Base-by-base conservation (phyloP, 1,140 invertebrate genomes). In the Neodiprion virginianus region DNA sequence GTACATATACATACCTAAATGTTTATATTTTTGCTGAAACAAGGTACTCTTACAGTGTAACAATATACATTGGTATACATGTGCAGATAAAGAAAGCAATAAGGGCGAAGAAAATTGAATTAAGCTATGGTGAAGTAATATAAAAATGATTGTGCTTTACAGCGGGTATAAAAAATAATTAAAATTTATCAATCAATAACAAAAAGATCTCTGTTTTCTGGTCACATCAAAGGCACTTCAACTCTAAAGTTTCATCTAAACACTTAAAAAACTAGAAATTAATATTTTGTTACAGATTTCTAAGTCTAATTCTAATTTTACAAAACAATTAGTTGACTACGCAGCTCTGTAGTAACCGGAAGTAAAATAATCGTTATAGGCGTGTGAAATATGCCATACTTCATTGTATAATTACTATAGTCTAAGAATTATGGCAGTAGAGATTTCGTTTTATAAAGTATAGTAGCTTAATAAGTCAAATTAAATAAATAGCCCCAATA, bases 401-500 rank as follows among this genome's bases (percentile, higher is more conserved):
- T 61, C n/a, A 61, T 12, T 14, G 53, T 61, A 61, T 14, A 61
- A 14, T 61, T 61, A 61, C 11, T 17, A 61, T 14, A 12, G 53
- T 61, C 53, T 61, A 61, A 61, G 53, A 14, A 61, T 61, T 61
- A 61, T 61, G 53, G 53, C 53, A 61, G 53, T 61, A 61, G 4
- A 8, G 11, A 8, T 61, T 14, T 14, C n/a, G n/a, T 8, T 12
- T 61, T 5, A 61, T 40, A 61, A 12, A 14, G n/a, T 61, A 61
- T 61, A 12, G n/a, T 0, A 61, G 4, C 53, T 12, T 61, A 4
- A 17, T 61, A 14, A 61, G n/a, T 61, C 53, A 61, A 61, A 61
- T 61, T 61, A 61, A 61, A 61, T 61, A 61, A 61, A 61, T 61
- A 61, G 53, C 53, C 5, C 53, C 53, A 61, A 61, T 61, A 61